Evolutionary conservation across 2,113 vertebrate species (phyloP).

Genomic region (Pongo abelii): DNA sequence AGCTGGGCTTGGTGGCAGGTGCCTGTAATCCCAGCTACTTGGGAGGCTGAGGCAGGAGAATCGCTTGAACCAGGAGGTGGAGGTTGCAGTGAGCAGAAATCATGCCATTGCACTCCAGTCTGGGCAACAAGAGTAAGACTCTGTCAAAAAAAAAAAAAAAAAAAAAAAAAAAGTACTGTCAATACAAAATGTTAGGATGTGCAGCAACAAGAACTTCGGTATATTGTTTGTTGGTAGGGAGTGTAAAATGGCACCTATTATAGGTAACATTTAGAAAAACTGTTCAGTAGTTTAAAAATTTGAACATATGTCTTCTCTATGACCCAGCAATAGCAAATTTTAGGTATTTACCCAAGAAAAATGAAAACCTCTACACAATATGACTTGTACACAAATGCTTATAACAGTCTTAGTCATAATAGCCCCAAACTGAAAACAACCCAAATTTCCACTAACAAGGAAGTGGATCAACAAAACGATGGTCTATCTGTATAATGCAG

Average conservation of each 20-base stretch:
- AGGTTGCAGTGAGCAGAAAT: no score
- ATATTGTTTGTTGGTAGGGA: background rate
- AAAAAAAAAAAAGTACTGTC: background rate
- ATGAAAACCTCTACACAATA: background rate
- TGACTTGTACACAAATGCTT: background rate
- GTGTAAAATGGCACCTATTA: background rate
- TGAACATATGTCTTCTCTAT: background rate
- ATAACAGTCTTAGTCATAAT: background rate
- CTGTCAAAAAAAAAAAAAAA: background rate
- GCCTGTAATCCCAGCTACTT: no score
- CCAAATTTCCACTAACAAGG: background rate
- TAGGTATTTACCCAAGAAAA: background rate
- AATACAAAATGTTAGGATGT: background rate
- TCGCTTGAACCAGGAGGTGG: no score
- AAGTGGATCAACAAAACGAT: background rate
- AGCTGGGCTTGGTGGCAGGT: no score
- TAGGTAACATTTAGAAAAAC: background rate
- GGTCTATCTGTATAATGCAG: background rate
- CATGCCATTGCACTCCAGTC: no score
- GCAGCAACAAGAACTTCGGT: background rate
- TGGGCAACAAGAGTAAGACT: no score
- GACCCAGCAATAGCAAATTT: background rate
- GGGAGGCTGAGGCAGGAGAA: no score
- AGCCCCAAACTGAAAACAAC: background rate
- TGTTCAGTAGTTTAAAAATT: background rate